Evolutionary conservation across 1,140 invertebrate genomes (phyloP).

Genomic region (Octopus sinensis): DNA sequence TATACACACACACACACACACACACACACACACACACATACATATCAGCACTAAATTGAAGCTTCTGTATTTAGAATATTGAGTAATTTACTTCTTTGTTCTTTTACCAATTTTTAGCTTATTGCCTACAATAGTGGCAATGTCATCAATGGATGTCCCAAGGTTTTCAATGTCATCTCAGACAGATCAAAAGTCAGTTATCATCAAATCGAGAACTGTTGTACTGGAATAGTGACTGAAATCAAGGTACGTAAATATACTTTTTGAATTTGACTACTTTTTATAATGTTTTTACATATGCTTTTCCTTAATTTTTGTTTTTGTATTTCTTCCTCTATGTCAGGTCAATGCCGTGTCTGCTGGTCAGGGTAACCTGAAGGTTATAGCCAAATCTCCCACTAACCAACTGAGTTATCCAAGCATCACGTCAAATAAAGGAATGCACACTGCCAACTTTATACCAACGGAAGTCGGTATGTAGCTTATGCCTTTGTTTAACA

Average conservation of each 20-base stretch:
- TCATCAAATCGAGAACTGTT: conserved; percentile 73
- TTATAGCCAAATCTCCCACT: conserved; percentile 84
- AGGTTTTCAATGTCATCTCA: conserved; percentile 84
- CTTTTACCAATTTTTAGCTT: conserved; percentile 63
- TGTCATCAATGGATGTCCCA: conserved; percentile 66
- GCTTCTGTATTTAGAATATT: too few species aligned
- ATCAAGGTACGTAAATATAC: conserved; percentile 83
- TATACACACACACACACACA: too few species aligned
- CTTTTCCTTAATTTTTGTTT: background rate
- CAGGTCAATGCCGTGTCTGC: conserved; percentile 68
- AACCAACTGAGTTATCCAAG: conserved; percentile 69
- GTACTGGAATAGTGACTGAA: conserved; percentile 89
- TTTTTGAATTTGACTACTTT: too few species aligned
- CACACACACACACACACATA: too few species aligned
- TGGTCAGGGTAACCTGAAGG: conserved; percentile 75
- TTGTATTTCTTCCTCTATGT: conserved; percentile 26
- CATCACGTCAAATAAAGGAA: conserved; percentile 70
- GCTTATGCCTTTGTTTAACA: background rate
- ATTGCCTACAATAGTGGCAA: conserved; percentile 68
- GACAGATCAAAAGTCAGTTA: conserved; percentile 67
- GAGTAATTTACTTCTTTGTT: too few species aligned
- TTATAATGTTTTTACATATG: too few species aligned
- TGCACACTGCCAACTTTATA: conserved; percentile 89
- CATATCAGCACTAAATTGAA: too few species aligned
- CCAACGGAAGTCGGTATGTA: conserved; percentile 84